phyloP scores from a whole-genome alignment of 2,797 vertebrate genomes.

The Coranthus polyacanthus region DNA sequence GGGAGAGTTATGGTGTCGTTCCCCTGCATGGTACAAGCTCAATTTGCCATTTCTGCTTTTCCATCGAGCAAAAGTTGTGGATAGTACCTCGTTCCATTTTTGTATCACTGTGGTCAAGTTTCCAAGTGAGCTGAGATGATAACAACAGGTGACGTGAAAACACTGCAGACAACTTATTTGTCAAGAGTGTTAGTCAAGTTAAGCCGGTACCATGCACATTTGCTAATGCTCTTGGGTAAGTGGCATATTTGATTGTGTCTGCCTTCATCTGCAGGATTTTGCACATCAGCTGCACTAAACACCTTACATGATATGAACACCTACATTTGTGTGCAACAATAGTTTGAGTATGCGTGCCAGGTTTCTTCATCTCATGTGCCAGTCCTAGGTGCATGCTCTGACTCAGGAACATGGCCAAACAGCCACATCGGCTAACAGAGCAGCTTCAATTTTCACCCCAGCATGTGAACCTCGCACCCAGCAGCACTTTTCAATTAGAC shows the following conservation, averaged over 20 bases:
- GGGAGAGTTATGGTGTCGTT: no score
- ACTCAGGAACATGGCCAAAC: slow-evolving; percentile 34
- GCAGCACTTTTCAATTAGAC: slow-evolving; percentile 71
- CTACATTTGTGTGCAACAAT: slow-evolving; percentile 47
- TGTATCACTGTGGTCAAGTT: no score
- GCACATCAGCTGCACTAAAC: slow-evolving; percentile 38
- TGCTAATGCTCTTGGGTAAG: slow-evolving; percentile 1
- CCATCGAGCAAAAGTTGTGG: no score
- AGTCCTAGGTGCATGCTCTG: slow-evolving; percentile 7
- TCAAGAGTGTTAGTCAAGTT: no score
- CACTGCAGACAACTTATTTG: no score
- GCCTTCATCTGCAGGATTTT: slow-evolving; percentile 27
- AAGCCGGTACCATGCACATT: no score
- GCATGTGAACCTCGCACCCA: slow-evolving; percentile 61
- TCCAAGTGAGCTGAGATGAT: no score
- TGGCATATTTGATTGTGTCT: neutral
- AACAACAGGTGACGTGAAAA: no score
- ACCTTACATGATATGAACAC: slow-evolving; percentile 44
- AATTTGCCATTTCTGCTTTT: no score
- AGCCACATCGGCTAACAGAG: slow-evolving; percentile 45
- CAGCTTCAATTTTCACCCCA: slow-evolving; percentile 79
- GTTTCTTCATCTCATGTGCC: slow-evolving; percentile 22
- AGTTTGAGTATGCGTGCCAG: slow-evolving; percentile 23
- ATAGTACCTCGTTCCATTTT: no score
- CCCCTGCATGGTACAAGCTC: no score